Evolutionary conservation across 2,888 invertebrate genomes (phyloP), one percentile per base, ranked within the genome.

Genomic region (Pilophorus perplexus): DNA sequence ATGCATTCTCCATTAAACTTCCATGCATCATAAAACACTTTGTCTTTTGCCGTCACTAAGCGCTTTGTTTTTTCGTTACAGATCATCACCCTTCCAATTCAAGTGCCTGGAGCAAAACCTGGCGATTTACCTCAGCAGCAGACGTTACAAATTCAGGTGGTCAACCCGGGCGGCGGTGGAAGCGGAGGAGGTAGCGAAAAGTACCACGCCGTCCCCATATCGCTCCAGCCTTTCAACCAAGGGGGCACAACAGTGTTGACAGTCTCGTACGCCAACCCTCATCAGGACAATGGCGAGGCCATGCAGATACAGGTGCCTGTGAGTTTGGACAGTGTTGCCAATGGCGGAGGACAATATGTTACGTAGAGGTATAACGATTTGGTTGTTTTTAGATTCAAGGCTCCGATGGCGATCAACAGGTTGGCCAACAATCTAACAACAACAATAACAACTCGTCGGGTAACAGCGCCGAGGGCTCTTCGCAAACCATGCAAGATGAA

Each of bases 101-200:
- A 87, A 10, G 83, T 89, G 77, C 88, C 88, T 0, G 88, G 88
- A 1, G 88, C 71, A 20, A 74, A 74, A 66, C 73, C 74, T 20
- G 73, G 75, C 71, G 89, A 89, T 74, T 87, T 88, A 0, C 87
- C 87, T 72, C 86, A 79, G 62, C 80, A 79, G 71, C 80, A 85
- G 72, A 88, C 88, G 40, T 86, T 90, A 40, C 89, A 89, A 77
- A 89, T 89, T 68, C 89, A 89, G 77, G 86, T 87, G 70, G 79
- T 86, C 28, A 83, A 80, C 73, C 86, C 85, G 0, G 83, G 80
- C 6, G 66, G 69, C 22, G 70, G 69, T 27, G 70, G 69, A 10
- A 67, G 67, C 20, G 69, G 68, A 8, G 68, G 67, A 42, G 68
- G 71, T 18, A 67, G 70, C 20, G 67, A 67, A 12, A 71, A 71